Evolutionary conservation across 2,113 vertebrate genomes (phyloP).

Genomic region (Sus scrofa): DNA sequence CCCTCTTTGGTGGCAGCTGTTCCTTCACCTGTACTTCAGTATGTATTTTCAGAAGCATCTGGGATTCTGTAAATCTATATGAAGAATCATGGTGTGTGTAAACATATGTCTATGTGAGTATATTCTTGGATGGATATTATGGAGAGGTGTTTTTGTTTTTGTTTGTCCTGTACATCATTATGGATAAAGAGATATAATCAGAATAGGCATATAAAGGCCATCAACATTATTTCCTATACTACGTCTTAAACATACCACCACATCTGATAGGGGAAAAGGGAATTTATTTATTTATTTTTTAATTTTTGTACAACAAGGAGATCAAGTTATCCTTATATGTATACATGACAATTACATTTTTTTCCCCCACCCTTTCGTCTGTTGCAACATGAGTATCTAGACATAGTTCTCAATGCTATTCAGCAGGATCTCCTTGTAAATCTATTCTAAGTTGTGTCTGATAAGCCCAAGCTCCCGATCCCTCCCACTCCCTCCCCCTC

Average conservation of each 20-base stretch:
- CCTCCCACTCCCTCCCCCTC: too few species aligned
- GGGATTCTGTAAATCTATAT: not conserved
- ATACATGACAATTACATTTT: too few species aligned
- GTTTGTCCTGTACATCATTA: not conserved
- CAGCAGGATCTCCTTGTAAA: too few species aligned
- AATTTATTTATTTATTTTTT: too few species aligned
- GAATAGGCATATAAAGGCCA: not conserved
- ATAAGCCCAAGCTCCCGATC: too few species aligned
- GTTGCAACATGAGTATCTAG: too few species aligned
- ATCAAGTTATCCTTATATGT: too few species aligned
- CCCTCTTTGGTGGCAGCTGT: constrained; percentile 10
- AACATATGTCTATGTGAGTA: not conserved
- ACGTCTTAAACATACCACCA: not conserved
- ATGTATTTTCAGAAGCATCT: constrained; percentile 62
- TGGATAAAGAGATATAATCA: not conserved
- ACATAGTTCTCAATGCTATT: too few species aligned
- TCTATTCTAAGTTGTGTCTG: too few species aligned
- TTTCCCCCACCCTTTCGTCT: too few species aligned
- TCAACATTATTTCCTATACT: not conserved
- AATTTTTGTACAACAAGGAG: too few species aligned
- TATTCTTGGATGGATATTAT: not conserved
- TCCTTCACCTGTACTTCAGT: constrained; percentile 66
- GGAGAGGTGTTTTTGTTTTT: not conserved
- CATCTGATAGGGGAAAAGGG: not conserved
- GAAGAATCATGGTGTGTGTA: not conserved